Conservation (phyloP, 1,140 invertebrate genomes). For the Acromyrmex echinatior region DNA sequence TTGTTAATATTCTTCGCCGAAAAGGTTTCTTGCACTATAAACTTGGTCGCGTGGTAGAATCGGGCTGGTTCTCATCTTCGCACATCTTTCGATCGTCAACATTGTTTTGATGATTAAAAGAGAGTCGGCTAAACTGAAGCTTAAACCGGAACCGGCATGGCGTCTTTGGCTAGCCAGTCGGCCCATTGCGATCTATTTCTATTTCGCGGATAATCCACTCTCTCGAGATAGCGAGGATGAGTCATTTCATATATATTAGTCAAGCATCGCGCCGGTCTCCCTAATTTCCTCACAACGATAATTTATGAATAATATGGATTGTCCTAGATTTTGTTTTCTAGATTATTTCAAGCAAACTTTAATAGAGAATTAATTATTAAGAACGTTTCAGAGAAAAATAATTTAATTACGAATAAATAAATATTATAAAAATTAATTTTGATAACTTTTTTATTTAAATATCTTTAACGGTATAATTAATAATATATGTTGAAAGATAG, state of each 20-base stretch:
- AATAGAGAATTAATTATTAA: neutral
- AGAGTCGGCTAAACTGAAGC: conserved; percentile 55
- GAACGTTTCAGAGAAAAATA: neutral
- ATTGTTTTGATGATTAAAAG: conserved; percentile 60
- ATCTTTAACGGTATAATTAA: neutral
- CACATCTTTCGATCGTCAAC: conserved; percentile 23
- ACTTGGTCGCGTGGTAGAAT: neutral
- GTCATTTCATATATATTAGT: conserved; percentile 80
- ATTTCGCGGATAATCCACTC: conserved; percentile 78
- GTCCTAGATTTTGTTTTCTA: neutral
- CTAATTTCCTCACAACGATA: conserved; percentile 65
- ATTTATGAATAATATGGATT: conserved; percentile 72
- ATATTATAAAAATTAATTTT: neutral
- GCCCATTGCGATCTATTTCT: conserved; percentile 80
- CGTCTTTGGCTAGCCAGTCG: conserved; percentile 65
- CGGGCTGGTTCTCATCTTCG: neutral
- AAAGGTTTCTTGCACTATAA: neutral
- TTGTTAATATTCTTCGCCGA: neutral
- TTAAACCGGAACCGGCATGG: conserved; percentile 64
- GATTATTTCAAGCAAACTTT: neutral
- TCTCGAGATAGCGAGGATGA: conserved; percentile 72
- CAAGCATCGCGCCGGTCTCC: conserved; percentile 65
- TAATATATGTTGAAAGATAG: neutral
- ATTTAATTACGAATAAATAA: neutral
- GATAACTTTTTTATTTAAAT: neutral